These are phyloP conservation scores for Crotophaga sulcirostris DNA, from an alignment of 2,113 vertebrate genomes.

Conservation along the genomic window DNA sequence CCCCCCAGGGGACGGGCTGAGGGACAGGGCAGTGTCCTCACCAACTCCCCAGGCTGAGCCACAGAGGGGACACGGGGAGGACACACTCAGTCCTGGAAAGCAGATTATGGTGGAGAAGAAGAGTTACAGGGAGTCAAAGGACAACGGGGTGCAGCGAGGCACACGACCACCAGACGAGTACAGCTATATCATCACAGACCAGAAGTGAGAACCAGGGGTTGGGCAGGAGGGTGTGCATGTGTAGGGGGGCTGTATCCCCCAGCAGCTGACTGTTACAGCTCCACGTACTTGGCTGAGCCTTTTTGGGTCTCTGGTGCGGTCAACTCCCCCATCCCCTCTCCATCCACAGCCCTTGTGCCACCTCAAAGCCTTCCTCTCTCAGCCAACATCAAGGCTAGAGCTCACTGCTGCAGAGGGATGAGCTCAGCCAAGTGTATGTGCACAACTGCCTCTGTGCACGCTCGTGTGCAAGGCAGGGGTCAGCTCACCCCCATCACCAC, in stretches of 20 bases:
- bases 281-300: background rate
- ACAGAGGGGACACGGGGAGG: background rate
- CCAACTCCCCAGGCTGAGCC: background rate
- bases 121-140: background rate
- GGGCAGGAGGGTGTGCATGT: background rate
- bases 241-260: background rate
- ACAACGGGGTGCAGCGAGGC: background rate
- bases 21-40: background rate
- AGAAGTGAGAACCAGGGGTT: conserved; percentile 79
- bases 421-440: background rate
- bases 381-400: background rate
- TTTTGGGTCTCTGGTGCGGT: background rate
- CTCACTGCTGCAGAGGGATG: background rate
- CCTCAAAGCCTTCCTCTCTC: background rate
- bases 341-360: background rate
- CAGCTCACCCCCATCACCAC: background rate
- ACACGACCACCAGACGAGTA: conserved; percentile 82
- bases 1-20: background rate
- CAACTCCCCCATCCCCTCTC: background rate
- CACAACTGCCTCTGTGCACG: background rate
- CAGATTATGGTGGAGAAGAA: conserved; percentile 18
- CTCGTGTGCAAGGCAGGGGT: fast-evolving
- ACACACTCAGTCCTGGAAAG: fast-evolving
- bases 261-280: background rate
- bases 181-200: conserved; percentile 93